These are phyloP conservation scores for Cephus rjabovi DNA, from an alignment of 2,888 invertebrate genomes.

Conservation along the genomic window DNA sequence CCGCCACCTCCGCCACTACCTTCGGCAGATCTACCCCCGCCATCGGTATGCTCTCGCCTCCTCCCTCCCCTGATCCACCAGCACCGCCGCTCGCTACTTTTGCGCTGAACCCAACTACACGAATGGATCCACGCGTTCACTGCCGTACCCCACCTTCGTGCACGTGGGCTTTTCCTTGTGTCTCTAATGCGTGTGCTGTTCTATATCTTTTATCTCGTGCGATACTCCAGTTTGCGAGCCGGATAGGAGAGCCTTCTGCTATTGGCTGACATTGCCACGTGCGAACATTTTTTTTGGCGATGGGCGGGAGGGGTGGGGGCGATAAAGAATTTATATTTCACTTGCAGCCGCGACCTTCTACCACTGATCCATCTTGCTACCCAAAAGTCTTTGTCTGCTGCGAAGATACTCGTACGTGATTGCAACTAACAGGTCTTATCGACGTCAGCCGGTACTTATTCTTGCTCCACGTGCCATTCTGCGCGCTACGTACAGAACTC, in stretches of 20 bases:
- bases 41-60: slow-evolving; percentile 13
- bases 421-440: not conserved
- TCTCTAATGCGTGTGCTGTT: not conserved
- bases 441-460: not conserved
- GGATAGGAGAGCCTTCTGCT: not conserved
- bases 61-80: slow-evolving; percentile 1
- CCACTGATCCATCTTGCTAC: not conserved
- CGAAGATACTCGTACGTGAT: not conserved
- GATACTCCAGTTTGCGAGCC: not conserved
- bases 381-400: not conserved
- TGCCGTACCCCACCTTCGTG: not conserved
- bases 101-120: not conserved
- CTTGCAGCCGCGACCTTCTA: not conserved
- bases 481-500: not conserved
- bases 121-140: not conserved
- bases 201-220: not conserved
- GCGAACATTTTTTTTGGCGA: not conserved
- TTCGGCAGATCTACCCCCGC: slow-evolving; percentile 17
- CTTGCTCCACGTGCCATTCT: not conserved
- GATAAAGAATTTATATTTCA: not conserved
- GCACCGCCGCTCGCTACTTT: slow-evolving; percentile 11
- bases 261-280: not conserved
- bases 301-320: not conserved
- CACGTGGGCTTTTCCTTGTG: not conserved
- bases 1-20: not conserved